phyloP scores from a whole-genome alignment of 2,113 vertebrate genomes.

The Gymnorhina tibicen region DNA sequence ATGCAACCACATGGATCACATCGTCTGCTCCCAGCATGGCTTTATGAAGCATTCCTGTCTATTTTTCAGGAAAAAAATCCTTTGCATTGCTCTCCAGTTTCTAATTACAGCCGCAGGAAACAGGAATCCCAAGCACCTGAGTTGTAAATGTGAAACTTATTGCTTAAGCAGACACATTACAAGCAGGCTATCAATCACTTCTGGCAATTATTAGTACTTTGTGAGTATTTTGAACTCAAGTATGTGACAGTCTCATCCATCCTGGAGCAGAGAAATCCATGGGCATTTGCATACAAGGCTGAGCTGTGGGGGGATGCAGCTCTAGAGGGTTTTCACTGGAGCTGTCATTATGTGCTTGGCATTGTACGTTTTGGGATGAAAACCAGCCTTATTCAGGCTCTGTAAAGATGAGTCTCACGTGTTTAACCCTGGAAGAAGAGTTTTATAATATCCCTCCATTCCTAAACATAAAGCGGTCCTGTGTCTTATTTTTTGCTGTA shows the following conservation, averaged over 20 bases:
- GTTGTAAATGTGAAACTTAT: not conserved
- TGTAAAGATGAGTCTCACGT: not conserved
- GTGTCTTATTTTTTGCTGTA: accelerated
- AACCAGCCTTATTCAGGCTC: not conserved
- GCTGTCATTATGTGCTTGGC: accelerated
- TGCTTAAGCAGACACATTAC: not conserved
- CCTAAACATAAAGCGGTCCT: not conserved
- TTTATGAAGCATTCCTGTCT: not conserved
- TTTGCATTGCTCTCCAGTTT: not conserved
- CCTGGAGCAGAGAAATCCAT: not conserved
- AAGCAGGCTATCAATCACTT: not conserved
- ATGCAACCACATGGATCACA: not conserved
- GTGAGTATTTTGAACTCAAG: not conserved
- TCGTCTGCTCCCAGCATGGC: not conserved
- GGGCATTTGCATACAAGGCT: not conserved
- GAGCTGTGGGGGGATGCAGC: not conserved
- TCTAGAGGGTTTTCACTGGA: not conserved
- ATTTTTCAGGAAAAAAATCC: not conserved
- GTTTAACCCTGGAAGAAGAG: not conserved
- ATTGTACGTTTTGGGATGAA: not conserved
- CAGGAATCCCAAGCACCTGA: not conserved
- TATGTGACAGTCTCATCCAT: conserved; percentile 1
- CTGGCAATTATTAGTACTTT: conserved; percentile 8
- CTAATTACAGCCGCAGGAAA: not conserved
- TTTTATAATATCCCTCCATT: not conserved